Percentiles rank a stretch among this genome's conserved stretches.
Conservation (phyloP, 2,113 vertebrate genomes). For the Heterochromis multidens region DNA sequence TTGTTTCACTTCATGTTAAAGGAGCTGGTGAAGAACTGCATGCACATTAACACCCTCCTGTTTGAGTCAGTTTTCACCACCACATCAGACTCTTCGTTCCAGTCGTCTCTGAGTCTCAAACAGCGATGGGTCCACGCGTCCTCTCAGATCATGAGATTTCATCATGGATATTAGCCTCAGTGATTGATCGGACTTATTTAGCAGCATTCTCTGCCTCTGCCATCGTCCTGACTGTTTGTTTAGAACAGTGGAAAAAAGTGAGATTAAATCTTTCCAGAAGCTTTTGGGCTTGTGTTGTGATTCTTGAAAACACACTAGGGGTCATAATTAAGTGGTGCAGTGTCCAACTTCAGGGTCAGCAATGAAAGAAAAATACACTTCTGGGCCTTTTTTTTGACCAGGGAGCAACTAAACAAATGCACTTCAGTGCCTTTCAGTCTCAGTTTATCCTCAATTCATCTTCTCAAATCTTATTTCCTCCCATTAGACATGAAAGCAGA, state of each 20-base stretch:
- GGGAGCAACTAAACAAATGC: neutral
- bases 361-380: neutral
- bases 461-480: neutral
- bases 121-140: neutral
- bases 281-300: conserved; percentile 36
- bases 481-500: neutral
- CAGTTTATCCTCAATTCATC: neutral
- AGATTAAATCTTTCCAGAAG: conserved; percentile 70
- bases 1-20: conserved; percentile 38
- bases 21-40: conserved; percentile 40
- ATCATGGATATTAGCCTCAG: conserved; percentile 30
- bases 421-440: neutral
- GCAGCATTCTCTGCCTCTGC: conserved; percentile 51
- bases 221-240: conserved; percentile 57
- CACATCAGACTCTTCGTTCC: conserved; percentile 1
- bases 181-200: conserved; percentile 40
- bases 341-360: neutral
- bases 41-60: conserved; percentile 39
- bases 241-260: conserved; percentile 61
- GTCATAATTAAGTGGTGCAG: neutral
- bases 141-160: neutral
- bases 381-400: neutral
- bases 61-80: conserved; percentile 18
- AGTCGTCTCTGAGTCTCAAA: neutral
- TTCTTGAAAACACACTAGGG: neutral